Evolutionary conservation across 2,888 invertebrate species (phyloP), one percentile per base, ranked within the genome.

Genomic region (Epinotia demarniana): DNA sequence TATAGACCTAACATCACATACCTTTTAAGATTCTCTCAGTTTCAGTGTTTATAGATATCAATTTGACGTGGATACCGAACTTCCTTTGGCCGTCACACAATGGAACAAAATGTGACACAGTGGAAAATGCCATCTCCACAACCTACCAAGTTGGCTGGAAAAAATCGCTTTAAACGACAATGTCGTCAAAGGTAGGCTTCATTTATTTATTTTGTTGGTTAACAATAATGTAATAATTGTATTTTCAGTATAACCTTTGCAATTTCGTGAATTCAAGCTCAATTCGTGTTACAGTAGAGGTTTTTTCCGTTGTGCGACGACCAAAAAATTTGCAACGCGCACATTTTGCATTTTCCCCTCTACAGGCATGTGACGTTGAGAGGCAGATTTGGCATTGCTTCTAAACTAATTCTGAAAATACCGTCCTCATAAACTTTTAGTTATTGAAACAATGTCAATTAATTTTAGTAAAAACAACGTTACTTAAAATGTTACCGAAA

Each of bases 381-480:
- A 27, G 46, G 9, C 53, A 12, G 5, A 27, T 60, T 70, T 63
- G 58, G 75, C 58, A 75, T 71, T 61, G 70, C 75, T 66, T 61
- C 43, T n/a, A 39, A 55, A 74, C 55, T 23, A 55, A 55, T 13
- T 23, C 39, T n/a, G 46, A 61, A 53, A 61, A 67, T 60, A 60
- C 46, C 49, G 67, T 53, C 63, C 57, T 69, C 60, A 23, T 53
- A 64, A 39, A 58, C n/a, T 8, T 60, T 27, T 33, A 75, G 70
- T 60, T 64, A 27, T 57, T 5, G 70, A 75, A 66, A 55, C 75
- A 75, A 71, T 71, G 64, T 64, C 75, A 71, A 63, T 53, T 70
- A 9, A 23, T 27, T 57, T 70, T 60, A 70, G 39, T 64, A 66
- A 53, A 64, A 70, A 63, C 57, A 27, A 74, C 55, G 57, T 72